These are phyloP conservation scores for Oegoconia quadripuncta DNA, from an alignment of 2,888 invertebrate genomes.

Conservation along the genomic window DNA sequence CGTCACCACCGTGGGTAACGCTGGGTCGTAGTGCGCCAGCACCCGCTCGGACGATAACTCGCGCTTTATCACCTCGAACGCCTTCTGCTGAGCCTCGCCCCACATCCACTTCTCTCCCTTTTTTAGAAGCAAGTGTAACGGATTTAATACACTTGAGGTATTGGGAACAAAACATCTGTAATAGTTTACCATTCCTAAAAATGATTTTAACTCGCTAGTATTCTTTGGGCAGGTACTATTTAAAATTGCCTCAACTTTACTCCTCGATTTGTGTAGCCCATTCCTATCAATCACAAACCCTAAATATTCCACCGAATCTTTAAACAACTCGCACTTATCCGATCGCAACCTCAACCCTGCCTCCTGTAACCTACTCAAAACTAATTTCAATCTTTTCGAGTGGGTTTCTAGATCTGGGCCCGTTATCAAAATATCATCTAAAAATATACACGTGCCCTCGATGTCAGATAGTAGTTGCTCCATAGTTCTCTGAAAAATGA, in stretches of 20 bases:
- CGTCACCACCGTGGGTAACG: slow-evolving; percentile 3
- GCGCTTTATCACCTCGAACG: slow-evolving; percentile 5
- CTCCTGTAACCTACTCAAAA: slow-evolving; percentile 10
- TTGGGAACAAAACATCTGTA: slow-evolving; percentile 14
- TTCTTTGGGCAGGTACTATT: not conserved
- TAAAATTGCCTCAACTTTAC: slow-evolving; percentile 13
- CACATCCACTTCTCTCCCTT: slow-evolving; percentile 12
- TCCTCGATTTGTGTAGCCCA: slow-evolving; percentile 9
- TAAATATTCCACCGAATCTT: slow-evolving; percentile 15
- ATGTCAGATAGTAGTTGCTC: not conserved
- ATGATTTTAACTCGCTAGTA: not conserved
- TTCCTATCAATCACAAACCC: slow-evolving; percentile 15
- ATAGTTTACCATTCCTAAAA: slow-evolving; percentile 16
- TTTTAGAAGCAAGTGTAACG: slow-evolving; percentile 8
- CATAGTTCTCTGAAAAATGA: slow-evolving; percentile 3
- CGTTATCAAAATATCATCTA: slow-evolving; percentile 14
- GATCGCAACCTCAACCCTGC: slow-evolving; percentile 12
- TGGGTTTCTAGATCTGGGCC: not conserved
- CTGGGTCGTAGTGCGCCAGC: slow-evolving; percentile 14
- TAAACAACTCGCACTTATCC: slow-evolving; percentile 10
- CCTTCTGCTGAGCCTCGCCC: slow-evolving; percentile 5
- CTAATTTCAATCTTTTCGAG: not conserved
- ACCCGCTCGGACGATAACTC: slow-evolving; percentile 10
- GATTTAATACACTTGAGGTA: slow-evolving; percentile 9
- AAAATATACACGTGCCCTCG: slow-evolving; percentile 3